These are phyloP conservation scores for Rissa tridactyla DNA, from an alignment of 2,113 vertebrate species.

Conservation along the genomic window DNA sequence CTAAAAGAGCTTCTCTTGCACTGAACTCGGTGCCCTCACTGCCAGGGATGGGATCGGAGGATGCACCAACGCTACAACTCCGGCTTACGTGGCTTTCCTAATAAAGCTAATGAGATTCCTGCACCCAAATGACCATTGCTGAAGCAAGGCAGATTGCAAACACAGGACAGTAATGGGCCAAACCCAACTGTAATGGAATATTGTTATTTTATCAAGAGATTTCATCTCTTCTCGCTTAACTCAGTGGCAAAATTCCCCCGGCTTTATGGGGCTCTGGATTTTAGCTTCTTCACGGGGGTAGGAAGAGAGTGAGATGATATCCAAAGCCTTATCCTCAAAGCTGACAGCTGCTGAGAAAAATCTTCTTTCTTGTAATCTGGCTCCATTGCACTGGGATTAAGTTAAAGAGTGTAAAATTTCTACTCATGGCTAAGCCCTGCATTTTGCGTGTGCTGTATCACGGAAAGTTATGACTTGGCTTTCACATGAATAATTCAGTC, in stretches of 20 bases:
- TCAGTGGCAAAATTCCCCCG: neutral
- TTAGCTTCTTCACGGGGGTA: neutral
- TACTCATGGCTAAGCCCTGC: neutral
- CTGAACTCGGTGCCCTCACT: fast-evolving
- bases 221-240: neutral
- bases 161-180: neutral
- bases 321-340: neutral
- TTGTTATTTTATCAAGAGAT: neutral
- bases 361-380: neutral
- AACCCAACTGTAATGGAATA: neutral
- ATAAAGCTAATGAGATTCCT: neutral
- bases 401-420: neutral
- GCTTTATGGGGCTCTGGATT: neutral
- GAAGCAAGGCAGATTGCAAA: neutral
- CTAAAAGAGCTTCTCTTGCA: neutral
- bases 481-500: neutral
- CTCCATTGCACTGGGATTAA: neutral
- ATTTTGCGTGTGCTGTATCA: neutral
- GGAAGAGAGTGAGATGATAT: neutral
- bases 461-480: neutral
- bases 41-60: fast-evolving
- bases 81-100: neutral
- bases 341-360: neutral
- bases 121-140: fast-evolving
- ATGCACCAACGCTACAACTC: no score